These are phyloP conservation scores for Byasa hedistus DNA, from an alignment of 2,888 invertebrate species.

Conservation along the genomic window DNA sequence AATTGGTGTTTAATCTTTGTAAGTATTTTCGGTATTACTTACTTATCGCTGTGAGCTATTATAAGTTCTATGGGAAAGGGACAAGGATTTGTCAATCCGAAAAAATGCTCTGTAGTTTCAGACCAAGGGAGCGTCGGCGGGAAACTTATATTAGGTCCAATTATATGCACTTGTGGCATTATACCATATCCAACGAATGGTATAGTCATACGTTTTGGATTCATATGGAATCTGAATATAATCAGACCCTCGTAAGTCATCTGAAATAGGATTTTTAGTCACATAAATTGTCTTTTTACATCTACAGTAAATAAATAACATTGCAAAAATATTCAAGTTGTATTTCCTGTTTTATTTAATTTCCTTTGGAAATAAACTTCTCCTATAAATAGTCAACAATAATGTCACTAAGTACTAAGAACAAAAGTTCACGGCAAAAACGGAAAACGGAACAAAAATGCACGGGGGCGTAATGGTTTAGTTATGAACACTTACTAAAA, in stretches of 20 bases:
- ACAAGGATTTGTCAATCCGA: constrained; percentile 82
- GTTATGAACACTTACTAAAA: no score
- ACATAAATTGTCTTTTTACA: background rate
- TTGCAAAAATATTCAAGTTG: no score
- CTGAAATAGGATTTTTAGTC: constrained; percentile 40
- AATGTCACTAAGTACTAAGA: no score
- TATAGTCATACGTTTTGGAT: constrained; percentile 68
- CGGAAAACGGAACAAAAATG: no score
- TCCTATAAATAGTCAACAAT: no score
- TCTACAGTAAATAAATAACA: no score
- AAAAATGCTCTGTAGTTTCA: constrained; percentile 75
- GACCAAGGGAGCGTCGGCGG: constrained; percentile 83
- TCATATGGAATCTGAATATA: constrained; percentile 74
- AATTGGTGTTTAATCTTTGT: background rate
- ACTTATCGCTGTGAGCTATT: constrained; percentile 73
- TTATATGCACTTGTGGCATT: constrained; percentile 75
- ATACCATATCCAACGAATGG: constrained; percentile 76
- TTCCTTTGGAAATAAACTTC: no score
- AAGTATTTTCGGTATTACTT: background rate
- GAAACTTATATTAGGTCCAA: constrained; percentile 77
- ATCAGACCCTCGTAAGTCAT: constrained; percentile 65
- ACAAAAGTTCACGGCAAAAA: no score
- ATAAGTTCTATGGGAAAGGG: constrained; percentile 84
- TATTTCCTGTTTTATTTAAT: no score
- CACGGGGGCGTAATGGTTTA: no score